Evolutionary conservation across 2,113 vertebrate genomes (phyloP).

Genomic region (Numenius arquata): DNA sequence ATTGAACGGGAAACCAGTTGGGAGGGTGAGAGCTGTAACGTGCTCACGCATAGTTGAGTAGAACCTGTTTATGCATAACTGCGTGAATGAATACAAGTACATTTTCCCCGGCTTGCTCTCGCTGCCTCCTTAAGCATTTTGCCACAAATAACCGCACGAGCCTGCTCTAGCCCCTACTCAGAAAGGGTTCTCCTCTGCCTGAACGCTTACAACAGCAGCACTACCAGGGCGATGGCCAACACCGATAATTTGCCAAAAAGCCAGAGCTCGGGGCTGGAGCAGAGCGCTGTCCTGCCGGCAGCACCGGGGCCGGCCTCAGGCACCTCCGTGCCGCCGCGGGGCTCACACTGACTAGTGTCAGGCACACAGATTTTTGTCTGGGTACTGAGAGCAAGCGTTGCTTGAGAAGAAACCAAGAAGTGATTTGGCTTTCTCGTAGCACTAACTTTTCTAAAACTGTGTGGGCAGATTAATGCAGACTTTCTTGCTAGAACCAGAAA

Average conservation of each 20-base stretch:
- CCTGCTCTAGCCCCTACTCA: not conserved
- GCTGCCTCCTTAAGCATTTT: not conserved
- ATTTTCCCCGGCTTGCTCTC: not conserved
- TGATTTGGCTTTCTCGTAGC: not conserved
- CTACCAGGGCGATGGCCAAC: fast-evolving
- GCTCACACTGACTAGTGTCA: fast-evolving
- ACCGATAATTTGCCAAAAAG: not conserved
- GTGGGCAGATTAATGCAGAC: not conserved
- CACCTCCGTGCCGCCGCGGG: fast-evolving
- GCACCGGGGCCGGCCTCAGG: not conserved
- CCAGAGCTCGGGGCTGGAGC: not conserved
- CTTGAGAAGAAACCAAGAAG: not conserved
- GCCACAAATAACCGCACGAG: not conserved
- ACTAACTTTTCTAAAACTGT: not conserved
- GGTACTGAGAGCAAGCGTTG: not conserved
- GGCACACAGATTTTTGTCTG: not conserved
- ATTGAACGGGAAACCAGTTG: not conserved
- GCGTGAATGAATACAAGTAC: not conserved
- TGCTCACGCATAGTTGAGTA: not conserved
- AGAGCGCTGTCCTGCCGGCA: not conserved
- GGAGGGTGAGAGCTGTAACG: not conserved
- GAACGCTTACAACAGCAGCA: too few relatives aligned
- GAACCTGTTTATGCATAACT: not conserved
- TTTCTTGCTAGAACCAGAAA: not conserved
- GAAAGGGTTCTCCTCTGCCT: not conserved